Conservation (phyloP, 2,113 vertebrate genomes). For the Erythrolamprus reginae region DNA sequence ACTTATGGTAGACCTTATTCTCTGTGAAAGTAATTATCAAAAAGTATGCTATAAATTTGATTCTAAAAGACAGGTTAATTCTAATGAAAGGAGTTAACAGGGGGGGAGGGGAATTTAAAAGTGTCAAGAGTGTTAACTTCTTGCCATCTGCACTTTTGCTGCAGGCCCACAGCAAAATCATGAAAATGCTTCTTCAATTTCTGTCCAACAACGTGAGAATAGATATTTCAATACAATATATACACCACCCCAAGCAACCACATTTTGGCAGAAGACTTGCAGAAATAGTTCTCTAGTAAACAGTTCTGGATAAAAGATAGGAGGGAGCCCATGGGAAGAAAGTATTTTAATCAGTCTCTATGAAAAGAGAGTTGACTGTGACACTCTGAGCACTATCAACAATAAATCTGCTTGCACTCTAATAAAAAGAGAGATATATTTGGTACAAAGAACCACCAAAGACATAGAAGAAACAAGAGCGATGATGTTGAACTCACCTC, state of each 20-base stretch:
- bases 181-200: neutral
- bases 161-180: neutral
- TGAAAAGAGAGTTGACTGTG: neutral
- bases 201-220: neutral
- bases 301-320: neutral
- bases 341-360: neutral
- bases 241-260: neutral
- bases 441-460: neutral
- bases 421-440: neutral
- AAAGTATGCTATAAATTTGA: neutral
- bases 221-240: accelerated
- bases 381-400: neutral
- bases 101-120: neutral
- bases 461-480: neutral
- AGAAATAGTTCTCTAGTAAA: neutral
- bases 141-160: neutral
- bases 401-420: accelerated
- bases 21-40: neutral
- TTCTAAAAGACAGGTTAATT: neutral
- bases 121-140: neutral
- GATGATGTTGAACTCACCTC: neutral
- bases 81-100: neutral
- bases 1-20: neutral
- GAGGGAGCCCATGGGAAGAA: neutral
- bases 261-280: neutral